These are phyloP conservation scores for Gandaritis pyraliata DNA, from an alignment of 2,888 invertebrate species.

Conservation along the genomic window DNA sequence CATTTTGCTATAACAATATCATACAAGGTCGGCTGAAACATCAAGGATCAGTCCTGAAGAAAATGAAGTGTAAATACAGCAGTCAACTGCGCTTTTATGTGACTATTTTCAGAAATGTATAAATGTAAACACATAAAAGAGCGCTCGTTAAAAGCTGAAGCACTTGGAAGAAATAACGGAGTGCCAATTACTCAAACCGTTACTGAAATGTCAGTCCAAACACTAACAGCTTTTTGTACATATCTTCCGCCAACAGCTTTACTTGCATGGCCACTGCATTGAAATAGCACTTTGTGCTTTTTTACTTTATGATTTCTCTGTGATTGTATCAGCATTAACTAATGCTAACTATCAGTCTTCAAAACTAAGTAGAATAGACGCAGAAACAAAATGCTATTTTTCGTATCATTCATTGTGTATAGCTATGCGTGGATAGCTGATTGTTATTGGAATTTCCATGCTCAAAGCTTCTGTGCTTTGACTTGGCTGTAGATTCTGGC, in stretches of 20 bases:
- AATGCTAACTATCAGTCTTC: too few relatives aligned
- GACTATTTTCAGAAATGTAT: constrained; percentile 51
- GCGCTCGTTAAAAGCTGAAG: constrained; percentile 46
- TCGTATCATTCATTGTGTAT: too few relatives aligned
- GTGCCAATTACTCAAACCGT: constrained; percentile 43
- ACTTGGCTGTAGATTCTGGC: too few relatives aligned
- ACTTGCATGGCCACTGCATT: background rate
- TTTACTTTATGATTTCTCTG: too few relatives aligned
- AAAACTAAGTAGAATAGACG: too few relatives aligned
- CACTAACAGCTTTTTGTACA: constrained; percentile 26
- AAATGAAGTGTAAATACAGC: constrained; percentile 47
- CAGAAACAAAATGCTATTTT: too few relatives aligned
- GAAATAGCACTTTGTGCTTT: too few relatives aligned
- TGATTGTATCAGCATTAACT: too few relatives aligned
- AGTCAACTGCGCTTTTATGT: constrained; percentile 43
- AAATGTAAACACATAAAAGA: constrained; percentile 54
- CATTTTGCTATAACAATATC: constrained; percentile 29
- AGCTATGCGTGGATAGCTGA: too few relatives aligned
- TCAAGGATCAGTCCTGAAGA: constrained; percentile 14
- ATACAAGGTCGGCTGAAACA: constrained; percentile 15
- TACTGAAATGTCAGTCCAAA: constrained; percentile 38
- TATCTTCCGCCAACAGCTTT: background rate
- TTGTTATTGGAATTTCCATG: too few relatives aligned
- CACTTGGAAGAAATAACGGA: constrained; percentile 43
- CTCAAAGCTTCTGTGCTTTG: too few relatives aligned